These are phyloP conservation scores for Lasioglossum vierecki DNA, from an alignment of 2,888 invertebrate species.

Conservation along the genomic window DNA sequence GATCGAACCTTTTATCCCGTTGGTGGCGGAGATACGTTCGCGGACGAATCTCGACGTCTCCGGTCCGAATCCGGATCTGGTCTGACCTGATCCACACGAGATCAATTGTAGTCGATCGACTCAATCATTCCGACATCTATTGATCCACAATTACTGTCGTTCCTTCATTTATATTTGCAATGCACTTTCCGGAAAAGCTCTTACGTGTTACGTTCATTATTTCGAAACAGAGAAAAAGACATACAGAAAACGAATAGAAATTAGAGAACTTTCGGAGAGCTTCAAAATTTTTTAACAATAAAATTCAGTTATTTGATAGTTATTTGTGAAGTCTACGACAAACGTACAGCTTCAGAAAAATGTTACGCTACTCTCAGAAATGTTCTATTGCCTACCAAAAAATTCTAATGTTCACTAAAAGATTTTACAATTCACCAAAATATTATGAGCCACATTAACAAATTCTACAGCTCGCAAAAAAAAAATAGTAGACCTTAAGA, in stretches of 20 bases:
- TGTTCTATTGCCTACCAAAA: background rate
- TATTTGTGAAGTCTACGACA: too few relatives aligned
- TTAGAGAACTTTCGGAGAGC: too few relatives aligned
- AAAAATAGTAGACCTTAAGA: background rate
- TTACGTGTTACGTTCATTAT: background rate
- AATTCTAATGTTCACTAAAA: too few relatives aligned
- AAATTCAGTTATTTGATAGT: too few relatives aligned
- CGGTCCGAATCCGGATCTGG: constrained; percentile 47
- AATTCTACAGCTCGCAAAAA: background rate
- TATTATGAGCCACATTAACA: background rate
- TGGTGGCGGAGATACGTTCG: constrained; percentile 43
- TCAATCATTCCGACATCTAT: background rate
- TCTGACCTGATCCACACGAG: constrained; percentile 13
- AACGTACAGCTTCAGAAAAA: too few relatives aligned
- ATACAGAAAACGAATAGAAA: background rate
- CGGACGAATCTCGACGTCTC: constrained; percentile 36
- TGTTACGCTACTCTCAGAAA: too few relatives aligned
- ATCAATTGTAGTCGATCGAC: background rate
- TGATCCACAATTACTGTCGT: background rate
- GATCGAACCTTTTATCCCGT: constrained; percentile 77
- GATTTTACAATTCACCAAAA: too few relatives aligned
- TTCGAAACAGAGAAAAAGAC: background rate
- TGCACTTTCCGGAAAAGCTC: background rate
- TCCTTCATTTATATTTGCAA: background rate
- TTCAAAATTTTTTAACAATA: too few relatives aligned